A percentile compares a stretch with the other conserved stretches of the same genome.
These are phyloP conservation scores for Catostylus mosaicus DNA, from an alignment of 30 jellyfish, hydroid and myxozoan species.

Conservation along the genomic window DNA sequence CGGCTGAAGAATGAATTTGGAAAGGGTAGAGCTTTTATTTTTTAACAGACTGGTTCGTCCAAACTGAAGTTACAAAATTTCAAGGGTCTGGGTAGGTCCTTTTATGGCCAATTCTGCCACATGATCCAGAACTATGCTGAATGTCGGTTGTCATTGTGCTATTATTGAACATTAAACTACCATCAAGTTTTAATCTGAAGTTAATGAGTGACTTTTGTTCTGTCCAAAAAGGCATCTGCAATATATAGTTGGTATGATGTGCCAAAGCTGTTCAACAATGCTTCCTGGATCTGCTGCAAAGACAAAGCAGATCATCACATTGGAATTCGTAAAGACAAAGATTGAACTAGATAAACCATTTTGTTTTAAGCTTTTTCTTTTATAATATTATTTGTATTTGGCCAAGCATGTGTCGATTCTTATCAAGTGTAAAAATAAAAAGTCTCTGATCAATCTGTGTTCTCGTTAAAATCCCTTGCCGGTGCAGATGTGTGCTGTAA, in stretches of 20 bases:
- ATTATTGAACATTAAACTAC: slow-evolving; percentile 1
- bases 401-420: slow-evolving; percentile 4
- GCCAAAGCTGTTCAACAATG: slow-evolving; percentile 43
- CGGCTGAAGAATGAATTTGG: too few relatives aligned
- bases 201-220: slow-evolving; percentile 61
- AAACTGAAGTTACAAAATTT: too few relatives aligned
- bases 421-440: not conserved
- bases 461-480: not conserved
- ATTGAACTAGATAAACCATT: slow-evolving; percentile 5
- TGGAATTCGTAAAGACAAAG: slow-evolving; percentile 5
- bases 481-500: too few relatives aligned
- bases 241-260: slow-evolving; percentile 43
- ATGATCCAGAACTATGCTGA: not conserved
- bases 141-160: slow-evolving; percentile 6
- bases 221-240: slow-evolving; percentile 70
- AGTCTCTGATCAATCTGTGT: slow-evolving; percentile 5
- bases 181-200: slow-evolving; percentile 13
- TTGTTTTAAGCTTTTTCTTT: slow-evolving; percentile 13
- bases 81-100: too few relatives aligned
- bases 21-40: too few relatives aligned
- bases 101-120: not conserved
- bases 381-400: not conserved
- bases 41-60: too few relatives aligned
- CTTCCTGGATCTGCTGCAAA: slow-evolving; percentile 66
- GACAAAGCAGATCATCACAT: slow-evolving; percentile 60